Percentiles rank a stretch among this genome's conserved stretches.
These are phyloP conservation scores for Bostrychus sinensis DNA, from an alignment of 2,113 vertebrate species.

Conservation along the genomic window DNA sequence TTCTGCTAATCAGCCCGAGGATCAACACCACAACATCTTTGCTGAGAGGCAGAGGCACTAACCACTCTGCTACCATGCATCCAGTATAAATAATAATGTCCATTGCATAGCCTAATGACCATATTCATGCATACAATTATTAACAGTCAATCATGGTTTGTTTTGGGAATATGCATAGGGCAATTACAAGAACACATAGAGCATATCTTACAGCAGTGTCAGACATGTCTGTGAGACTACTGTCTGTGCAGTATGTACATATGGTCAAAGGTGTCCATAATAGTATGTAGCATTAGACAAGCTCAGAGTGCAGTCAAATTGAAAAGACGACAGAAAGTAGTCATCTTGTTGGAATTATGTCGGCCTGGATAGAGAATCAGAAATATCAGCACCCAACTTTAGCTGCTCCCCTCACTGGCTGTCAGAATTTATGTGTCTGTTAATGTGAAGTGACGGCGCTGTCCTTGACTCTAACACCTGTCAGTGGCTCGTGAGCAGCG, in stretches of 20 bases:
- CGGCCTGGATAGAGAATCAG: constrained; percentile 65
- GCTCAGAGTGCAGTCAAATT: constrained; percentile 52
- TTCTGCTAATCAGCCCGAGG: too few species aligned
- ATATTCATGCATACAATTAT: too few species aligned
- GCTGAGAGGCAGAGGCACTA: too few species aligned
- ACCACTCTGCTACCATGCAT: too few species aligned
- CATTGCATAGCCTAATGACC: background rate
- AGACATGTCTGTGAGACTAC: constrained; percentile 6
- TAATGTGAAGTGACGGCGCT: constrained; percentile 75
- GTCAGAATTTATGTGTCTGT: constrained; percentile 73
- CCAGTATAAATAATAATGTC: too few species aligned
- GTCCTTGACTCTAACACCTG: constrained; percentile 77
- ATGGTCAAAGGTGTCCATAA: constrained; percentile 73
- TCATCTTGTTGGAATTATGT: constrained; percentile 73
- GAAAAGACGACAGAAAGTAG: constrained; percentile 77
- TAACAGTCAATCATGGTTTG: background rate
- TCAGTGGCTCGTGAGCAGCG: constrained; percentile 71
- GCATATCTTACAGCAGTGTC: constrained; percentile 8
- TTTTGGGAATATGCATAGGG: background rate
- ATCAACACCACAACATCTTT: too few species aligned
- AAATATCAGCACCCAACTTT: constrained; percentile 68
- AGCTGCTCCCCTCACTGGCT: constrained; percentile 50
- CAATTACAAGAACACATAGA: background rate
- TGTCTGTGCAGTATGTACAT: constrained; percentile 19
- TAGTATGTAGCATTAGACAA: constrained; percentile 62